Evolutionary conservation across 2,113 vertebrate genomes (phyloP).

Genomic region (Rhea pennata): DNA sequence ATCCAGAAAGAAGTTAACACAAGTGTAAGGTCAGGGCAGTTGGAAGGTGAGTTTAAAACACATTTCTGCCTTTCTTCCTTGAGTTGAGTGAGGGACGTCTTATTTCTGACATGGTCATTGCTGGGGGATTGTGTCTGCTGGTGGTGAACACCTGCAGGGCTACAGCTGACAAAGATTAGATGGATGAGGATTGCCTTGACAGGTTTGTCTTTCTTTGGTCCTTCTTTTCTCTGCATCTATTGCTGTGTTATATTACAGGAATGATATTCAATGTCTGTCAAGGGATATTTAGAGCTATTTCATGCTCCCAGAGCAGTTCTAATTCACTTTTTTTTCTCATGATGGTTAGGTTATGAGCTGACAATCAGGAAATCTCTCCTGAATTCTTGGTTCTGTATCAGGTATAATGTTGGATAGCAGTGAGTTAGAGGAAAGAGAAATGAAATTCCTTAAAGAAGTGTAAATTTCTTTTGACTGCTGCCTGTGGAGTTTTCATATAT

Average conservation of each 20-base stretch:
- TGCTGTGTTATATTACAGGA: background rate
- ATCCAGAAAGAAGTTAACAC: background rate
- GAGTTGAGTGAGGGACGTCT: background rate
- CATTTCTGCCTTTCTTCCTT: background rate
- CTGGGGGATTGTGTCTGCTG: background rate
- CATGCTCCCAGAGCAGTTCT: background rate
- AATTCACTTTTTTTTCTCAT: background rate
- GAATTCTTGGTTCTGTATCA: background rate
- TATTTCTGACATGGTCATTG: background rate
- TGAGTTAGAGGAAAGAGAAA: background rate
- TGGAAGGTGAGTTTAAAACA: background rate
- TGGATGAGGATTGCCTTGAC: background rate
- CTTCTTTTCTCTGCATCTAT: background rate
- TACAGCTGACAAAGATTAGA: background rate
- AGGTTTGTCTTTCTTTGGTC: background rate
- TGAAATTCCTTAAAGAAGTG: background rate
- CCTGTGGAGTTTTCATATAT: constrained; percentile 35
- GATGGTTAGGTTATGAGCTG: background rate
- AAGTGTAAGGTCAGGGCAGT: background rate
- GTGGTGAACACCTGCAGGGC: background rate
- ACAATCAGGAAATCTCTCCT: background rate
- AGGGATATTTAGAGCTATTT: background rate
- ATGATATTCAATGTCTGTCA: background rate
- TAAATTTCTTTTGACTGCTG: constrained; percentile 29
- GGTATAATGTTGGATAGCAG: background rate